Evolutionary conservation across 2,888 invertebrate species (phyloP).

Genomic region (Calliphora vomitoria): DNA sequence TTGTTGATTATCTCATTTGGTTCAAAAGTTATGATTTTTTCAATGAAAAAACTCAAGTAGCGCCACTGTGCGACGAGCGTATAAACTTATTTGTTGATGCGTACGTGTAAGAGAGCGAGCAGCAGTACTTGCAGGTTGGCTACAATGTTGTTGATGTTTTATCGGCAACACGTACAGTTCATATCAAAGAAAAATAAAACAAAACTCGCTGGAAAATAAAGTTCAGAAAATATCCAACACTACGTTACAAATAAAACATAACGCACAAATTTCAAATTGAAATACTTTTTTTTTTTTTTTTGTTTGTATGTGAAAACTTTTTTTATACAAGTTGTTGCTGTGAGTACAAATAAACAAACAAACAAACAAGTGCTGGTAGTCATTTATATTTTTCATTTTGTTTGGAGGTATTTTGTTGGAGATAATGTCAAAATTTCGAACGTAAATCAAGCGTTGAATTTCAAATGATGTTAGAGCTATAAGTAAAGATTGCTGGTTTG

Average conservation of each 20-base stretch:
- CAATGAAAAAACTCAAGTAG: too few species aligned
- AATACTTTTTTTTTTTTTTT: conserved; percentile 12
- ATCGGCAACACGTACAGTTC: conserved; percentile 45
- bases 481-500: too few species aligned
- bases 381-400: conserved; percentile 42
- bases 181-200: conserved; percentile 5
- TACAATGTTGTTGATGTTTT: conserved; percentile 41
- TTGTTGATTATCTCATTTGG: too few species aligned
- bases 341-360: neutral
- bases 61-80: too few species aligned
- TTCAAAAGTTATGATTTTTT: too few species aligned
- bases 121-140: neutral
- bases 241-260: conserved; percentile 11
- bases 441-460: conserved; percentile 67
- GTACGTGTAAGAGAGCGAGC: conserved; percentile 17
- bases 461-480: conserved; percentile 17
- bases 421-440: conserved; percentile 61
- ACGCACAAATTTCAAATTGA: conserved; percentile 54
- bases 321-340: neutral
- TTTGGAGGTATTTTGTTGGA: conserved; percentile 7
- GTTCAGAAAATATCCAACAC: neutral
- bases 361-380: too few species aligned
- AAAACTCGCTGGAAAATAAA: conserved; percentile 25
- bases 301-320: neutral
- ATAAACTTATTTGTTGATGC: conserved; percentile 39